A percentile compares a stretch with the other conserved stretches of the same genome.
Conservation (phyloP, 2,888 invertebrate genomes). For the Cosmia pyralina region DNA sequence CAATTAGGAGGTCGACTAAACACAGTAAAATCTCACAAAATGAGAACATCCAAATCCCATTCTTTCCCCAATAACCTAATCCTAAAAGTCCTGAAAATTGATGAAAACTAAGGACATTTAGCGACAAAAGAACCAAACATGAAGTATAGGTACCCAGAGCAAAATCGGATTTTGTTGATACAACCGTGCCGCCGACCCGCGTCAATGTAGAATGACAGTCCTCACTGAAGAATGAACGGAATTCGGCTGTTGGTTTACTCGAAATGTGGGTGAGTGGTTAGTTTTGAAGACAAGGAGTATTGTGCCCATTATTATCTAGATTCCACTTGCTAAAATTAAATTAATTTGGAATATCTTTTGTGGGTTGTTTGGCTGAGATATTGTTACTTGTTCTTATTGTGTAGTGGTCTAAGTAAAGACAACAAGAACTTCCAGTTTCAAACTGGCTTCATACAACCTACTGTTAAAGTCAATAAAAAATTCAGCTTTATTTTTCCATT, state of each 20-base stretch:
- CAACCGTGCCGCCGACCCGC: slow-evolving; percentile 55
- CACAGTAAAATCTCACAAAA: not conserved
- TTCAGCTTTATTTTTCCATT: not conserved
- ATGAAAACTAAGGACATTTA: slow-evolving; percentile 33
- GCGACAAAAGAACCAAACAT: slow-evolving; percentile 64
- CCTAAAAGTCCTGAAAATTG: slow-evolving; percentile 14
- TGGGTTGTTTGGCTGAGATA: not conserved
- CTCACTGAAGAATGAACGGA: slow-evolving; percentile 52
- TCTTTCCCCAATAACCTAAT: slow-evolving; percentile 3
- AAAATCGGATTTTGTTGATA: slow-evolving; percentile 70
- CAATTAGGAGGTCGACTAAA: too few species aligned
- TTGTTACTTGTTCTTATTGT: slow-evolving; percentile 1
- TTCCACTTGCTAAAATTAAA: slow-evolving; percentile 26
- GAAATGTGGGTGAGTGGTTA: slow-evolving; percentile 53
- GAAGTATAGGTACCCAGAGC: slow-evolving; percentile 66
- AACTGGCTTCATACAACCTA: not conserved
- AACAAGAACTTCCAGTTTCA: too few species aligned
- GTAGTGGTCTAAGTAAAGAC: not conserved
- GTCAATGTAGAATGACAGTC: slow-evolving; percentile 62
- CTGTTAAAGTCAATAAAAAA: not conserved
- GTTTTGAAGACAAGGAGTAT: slow-evolving; percentile 49
- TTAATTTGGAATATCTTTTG: slow-evolving; percentile 35
- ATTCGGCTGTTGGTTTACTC: slow-evolving; percentile 57
- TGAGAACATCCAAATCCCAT: not conserved
- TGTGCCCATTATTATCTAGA: slow-evolving; percentile 52